Percentiles rank a stretch among this genome's conserved stretches.
These are phyloP conservation scores for Spea bombifrons DNA, from an alignment of 2,113 vertebrate genomes.

Conservation along the genomic window DNA sequence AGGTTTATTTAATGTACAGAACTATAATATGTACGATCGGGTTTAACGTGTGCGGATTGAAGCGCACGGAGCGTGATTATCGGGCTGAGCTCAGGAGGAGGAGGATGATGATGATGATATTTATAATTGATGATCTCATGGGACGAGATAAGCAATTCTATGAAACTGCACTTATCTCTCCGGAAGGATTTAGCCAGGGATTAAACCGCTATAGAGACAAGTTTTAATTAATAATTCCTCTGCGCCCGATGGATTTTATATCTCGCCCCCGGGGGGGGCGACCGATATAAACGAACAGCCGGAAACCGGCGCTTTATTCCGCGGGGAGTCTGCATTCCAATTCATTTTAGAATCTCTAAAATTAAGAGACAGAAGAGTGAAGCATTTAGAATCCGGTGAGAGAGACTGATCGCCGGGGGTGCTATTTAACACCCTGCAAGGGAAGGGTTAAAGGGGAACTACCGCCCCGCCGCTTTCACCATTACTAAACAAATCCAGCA, in stretches of 20 bases:
- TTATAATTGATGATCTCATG: conserved; percentile 13
- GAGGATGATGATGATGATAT: neutral
- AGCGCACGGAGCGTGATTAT: too few species aligned
- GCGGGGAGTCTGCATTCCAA: conserved; percentile 20
- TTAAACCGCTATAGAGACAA: conserved; percentile 9
- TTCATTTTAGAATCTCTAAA: conserved; percentile 14
- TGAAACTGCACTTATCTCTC: neutral
- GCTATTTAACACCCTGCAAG: too few species aligned
- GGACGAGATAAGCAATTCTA: neutral
- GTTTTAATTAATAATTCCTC: conserved; percentile 23
- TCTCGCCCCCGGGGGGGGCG: neutral
- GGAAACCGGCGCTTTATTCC: neutral
- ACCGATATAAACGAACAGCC: conserved; percentile 9
- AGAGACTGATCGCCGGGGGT: neutral
- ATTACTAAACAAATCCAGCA: too few species aligned
- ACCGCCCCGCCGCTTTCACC: too few species aligned
- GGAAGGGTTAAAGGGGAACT: neutral
- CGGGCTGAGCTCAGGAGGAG: neutral
- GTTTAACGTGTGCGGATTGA: too few species aligned
- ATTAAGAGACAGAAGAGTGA: neutral
- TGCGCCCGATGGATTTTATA: neutral
- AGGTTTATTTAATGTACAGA: too few species aligned
- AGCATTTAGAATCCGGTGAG: neutral
- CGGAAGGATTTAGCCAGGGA: conserved; percentile 8
- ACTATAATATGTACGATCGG: too few species aligned